Percentiles rank a stretch among this genome's conserved stretches.
These are phyloP conservation scores for Eurytoma californica DNA, from an alignment of 2,888 invertebrate species.

Conservation along the genomic window DNA sequence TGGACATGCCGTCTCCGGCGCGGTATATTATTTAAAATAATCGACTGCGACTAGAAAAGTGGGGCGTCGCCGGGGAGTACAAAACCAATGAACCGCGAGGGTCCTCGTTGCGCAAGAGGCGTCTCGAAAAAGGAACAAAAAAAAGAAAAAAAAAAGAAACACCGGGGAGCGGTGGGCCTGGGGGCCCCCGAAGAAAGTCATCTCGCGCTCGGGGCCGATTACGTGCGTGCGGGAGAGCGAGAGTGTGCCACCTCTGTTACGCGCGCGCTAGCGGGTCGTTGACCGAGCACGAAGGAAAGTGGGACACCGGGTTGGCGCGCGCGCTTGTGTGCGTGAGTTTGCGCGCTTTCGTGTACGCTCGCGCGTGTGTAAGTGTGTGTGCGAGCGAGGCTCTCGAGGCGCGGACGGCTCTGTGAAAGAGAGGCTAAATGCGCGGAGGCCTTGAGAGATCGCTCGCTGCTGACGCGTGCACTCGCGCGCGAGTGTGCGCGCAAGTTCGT, in stretches of 20 bases:
- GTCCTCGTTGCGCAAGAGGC: too few species aligned
- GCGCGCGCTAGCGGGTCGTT: slow-evolving; percentile 68
- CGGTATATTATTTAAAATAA: too few species aligned
- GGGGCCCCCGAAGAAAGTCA: slow-evolving; percentile 34
- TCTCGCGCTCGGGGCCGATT: slow-evolving; percentile 18
- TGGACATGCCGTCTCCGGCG: too few species aligned
- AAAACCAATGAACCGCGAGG: too few species aligned
- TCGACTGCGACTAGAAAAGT: too few species aligned
- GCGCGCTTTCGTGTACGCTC: not conserved
- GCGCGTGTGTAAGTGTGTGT: not conserved
- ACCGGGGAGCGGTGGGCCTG: not conserved
- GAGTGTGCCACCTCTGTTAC: too few species aligned
- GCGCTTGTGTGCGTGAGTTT: not conserved
- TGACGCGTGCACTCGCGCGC: slow-evolving; percentile 33
- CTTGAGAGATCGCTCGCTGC: slow-evolving; percentile 49
- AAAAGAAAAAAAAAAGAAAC: not conserved
- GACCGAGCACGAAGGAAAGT: slow-evolving; percentile 74
- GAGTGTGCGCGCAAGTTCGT: slow-evolving; percentile 12
- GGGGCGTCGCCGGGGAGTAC: too few species aligned
- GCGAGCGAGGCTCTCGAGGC: too few species aligned
- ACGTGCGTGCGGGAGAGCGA: slow-evolving; percentile 7
- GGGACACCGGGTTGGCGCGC: slow-evolving; percentile 64
- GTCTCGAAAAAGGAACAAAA: too few species aligned
- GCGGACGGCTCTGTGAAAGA: slow-evolving; percentile 29
- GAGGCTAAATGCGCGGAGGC: slow-evolving; percentile 51